Evolutionary conservation across 2,113 vertebrate genomes (phyloP), one percentile per base, ranked within the genome.

Genomic region (Greenwoodochromis staneri): DNA sequence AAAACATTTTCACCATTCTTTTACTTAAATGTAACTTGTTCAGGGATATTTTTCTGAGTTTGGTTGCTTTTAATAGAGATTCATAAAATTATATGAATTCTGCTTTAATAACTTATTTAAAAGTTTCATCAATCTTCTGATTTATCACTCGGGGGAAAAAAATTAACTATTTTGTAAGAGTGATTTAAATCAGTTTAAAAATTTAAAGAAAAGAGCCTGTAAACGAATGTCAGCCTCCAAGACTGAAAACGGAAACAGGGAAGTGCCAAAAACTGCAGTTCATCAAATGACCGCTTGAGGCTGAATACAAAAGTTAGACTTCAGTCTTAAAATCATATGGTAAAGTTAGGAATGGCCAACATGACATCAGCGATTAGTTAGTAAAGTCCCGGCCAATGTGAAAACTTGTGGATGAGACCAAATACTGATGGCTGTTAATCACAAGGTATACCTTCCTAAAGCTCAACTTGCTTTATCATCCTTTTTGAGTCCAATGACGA

Each of bases 91-190:
- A 76, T 42, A 17, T 29, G 21, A 47, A 73, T 47, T 45, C 4
- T 0, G 1, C 13, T 5, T 27, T 73, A 73, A 27, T 14, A 73
- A 7, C 13, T 3, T 27, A 45, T 27, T 7, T 27, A 45, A 73
- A 45, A 27, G 69, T 17, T 9, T 42, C 21, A 10, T 27, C 21
- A 45, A 45, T 27, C 8, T 45, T 16, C 8, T 29, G 40, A 29
- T 17, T 76, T 76, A 47, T 47, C 24, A 45, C 9, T 73, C 0
- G 5, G 14, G 42, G 1, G 1, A 0, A 0, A 16, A 7, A 45
- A 54, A 45, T 0, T 17, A 73, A 27, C 69, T 47, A 6, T 17
- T 45, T 76, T 76, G 40, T 1, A 24, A 2, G 1, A 71, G 38
- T 24, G n/a, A 42, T 71, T 71, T 71, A 1, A 42, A 42, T 42